These are phyloP conservation scores for Ictidomys tridecemlineatus DNA, from an alignment of 2,113 vertebrate genomes.

Conservation along the genomic window DNA sequence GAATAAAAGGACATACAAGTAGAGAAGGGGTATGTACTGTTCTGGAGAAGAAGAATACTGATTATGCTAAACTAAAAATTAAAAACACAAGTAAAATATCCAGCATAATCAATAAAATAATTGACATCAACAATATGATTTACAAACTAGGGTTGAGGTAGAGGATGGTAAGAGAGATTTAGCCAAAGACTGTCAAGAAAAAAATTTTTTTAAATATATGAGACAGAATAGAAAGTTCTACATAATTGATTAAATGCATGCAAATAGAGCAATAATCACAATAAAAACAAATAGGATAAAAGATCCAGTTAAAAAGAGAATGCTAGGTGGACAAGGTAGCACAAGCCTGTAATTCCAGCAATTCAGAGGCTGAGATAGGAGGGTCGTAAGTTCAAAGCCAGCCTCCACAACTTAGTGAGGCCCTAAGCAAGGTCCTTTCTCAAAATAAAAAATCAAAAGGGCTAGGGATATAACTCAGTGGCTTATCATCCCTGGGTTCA, in stretches of 20 bases:
- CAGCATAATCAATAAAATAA: neutral
- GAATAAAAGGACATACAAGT: neutral
- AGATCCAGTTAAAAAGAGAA: neutral
- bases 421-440: too few relatives aligned
- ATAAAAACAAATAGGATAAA: neutral
- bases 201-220: neutral
- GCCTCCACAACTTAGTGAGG: too few relatives aligned
- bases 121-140: neutral
- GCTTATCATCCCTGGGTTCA: too few relatives aligned
- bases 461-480: too few relatives aligned
- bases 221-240: neutral
- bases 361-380: too few relatives aligned
- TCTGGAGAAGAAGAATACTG: neutral
- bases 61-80: neutral
- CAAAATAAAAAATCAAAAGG: too few relatives aligned
- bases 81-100: neutral
- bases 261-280: neutral
- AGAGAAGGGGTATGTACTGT: neutral
- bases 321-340: neutral
- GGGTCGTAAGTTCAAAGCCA: too few relatives aligned
- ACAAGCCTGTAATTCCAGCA: too few relatives aligned
- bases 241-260: neutral
- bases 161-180: neutral
- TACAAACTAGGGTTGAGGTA: neutral
- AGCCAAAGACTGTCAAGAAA: neutral